phyloP scores from a whole-genome alignment of 2,113 vertebrate species.

The Tachysurus fulvidraco region DNA sequence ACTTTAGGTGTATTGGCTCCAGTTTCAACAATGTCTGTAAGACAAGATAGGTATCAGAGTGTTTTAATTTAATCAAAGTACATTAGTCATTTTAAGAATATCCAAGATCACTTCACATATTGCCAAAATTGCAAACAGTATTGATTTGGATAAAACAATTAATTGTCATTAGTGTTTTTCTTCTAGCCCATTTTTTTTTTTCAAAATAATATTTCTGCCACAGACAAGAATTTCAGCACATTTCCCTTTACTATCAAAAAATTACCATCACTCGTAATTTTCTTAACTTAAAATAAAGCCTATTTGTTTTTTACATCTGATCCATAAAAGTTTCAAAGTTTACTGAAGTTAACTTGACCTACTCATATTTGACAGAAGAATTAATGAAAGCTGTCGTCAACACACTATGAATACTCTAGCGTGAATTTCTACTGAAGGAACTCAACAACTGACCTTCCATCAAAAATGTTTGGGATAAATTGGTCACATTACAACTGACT shows the following conservation, averaged over 20 bases:
- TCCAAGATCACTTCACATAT: not conserved
- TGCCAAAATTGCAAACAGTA: not conserved
- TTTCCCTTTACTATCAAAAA: not conserved
- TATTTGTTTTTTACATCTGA: too few relatives aligned
- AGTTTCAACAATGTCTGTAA: constrained; percentile 30
- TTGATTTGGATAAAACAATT: not conserved
- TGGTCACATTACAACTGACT: not conserved
- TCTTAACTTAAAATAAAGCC: too few relatives aligned
- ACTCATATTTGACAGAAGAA: not conserved
- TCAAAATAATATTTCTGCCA: not conserved
- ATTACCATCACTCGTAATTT: too few relatives aligned
- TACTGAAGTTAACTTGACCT: not conserved
- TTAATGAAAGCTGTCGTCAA: not conserved
- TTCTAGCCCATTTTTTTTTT: not conserved
- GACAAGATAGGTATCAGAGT: constrained; percentile 31
- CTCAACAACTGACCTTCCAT: not conserved
- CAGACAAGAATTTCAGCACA: not conserved
- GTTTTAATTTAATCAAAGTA: not conserved
- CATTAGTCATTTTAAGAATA: not conserved
- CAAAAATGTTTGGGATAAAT: not conserved
- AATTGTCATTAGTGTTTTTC: not conserved
- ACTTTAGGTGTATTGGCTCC: constrained; percentile 11
- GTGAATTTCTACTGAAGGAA: not conserved
- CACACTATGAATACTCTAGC: not conserved
- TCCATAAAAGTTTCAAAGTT: too few relatives aligned